These are phyloP conservation scores for Eulemur albifrons DNA, from an alignment of 2,797 vertebrate species.

Conservation along the genomic window DNA sequence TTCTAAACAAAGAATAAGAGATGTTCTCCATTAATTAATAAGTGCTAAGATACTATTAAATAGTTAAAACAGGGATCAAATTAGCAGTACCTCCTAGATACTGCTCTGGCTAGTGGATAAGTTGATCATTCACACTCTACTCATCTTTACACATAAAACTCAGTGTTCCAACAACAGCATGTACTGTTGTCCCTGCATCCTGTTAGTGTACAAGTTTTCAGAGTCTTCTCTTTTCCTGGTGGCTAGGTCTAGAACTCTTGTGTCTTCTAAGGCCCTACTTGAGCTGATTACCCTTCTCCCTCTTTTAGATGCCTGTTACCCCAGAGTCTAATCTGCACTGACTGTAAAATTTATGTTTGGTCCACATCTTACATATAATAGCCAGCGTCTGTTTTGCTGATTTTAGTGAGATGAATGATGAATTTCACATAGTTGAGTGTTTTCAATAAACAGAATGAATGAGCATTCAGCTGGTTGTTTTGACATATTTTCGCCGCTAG, in stretches of 20 bases:
- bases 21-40: conserved; percentile 60
- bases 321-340: not conserved
- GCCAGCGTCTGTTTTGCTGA: not conserved
- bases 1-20: conserved; percentile 30
- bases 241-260: not conserved
- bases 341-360: not conserved
- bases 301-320: not conserved
- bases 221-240: not conserved
- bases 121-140: not conserved
- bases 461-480: not conserved
- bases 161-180: not conserved
- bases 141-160: not conserved
- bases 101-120: not conserved
- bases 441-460: not conserved
- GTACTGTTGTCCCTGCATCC: not conserved
- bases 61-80: conserved; percentile 62
- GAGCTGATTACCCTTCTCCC: not conserved
- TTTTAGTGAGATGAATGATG: not conserved
- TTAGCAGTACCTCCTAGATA: not conserved
- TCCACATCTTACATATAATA: not conserved
- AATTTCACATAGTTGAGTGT: not conserved
- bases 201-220: not conserved
- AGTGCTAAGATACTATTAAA: conserved; percentile 48
- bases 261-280: not conserved
- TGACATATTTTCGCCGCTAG: not conserved